Base-by-base conservation (phyloP, 2,888 invertebrate species). In the Pollenia angustigena region DNA sequence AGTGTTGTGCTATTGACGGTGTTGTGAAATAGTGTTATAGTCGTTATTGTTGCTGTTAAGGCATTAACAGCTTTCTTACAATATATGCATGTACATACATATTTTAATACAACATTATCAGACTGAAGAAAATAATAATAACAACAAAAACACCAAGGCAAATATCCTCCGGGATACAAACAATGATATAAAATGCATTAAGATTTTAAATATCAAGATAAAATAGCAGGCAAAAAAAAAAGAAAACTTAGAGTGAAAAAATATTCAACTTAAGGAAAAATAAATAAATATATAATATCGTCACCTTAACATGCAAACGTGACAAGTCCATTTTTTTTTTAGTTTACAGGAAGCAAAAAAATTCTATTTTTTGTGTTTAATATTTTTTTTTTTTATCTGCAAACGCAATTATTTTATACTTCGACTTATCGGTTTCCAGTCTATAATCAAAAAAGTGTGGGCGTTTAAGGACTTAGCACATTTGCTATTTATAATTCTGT, bases 141-240 rank as follows among this genome's bases (percentile, higher is more conserved):
- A 52, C 52, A 80, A 52, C 1, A 72, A 18, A 58, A 81, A 6
- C 44, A 75, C 14, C 16, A 50, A 10, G 32, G 40, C 64, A 84
- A 74, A 72, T 66, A 84, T 81, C 83, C 74, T 78, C 16, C 66
- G 87, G 81, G 78, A 78, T 81, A 87, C 78, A 78, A 81, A 81
- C 78, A 87, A 74, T 84, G 78, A 84, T 84, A 87, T 84, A 84
- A 87, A 87, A 87, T 87, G 87, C 87, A 87, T 87, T 87, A 87
- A 87, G 87, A 87, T 87, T 87, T 87, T 74, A 87, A 84, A 84
- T 87, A 87, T 81, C 74, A 52, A 87, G 83, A 84, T 87, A 84
- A 78, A 74, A 60, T 46, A 81, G 71, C 46, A 60, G 62, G 32
- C 72, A 72, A 80, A 79, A 69, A 64, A 14, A 48, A 32, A 72